phyloP scores from a whole-genome alignment of 2,888 invertebrate species.

The Drosophila mimetica region DNA sequence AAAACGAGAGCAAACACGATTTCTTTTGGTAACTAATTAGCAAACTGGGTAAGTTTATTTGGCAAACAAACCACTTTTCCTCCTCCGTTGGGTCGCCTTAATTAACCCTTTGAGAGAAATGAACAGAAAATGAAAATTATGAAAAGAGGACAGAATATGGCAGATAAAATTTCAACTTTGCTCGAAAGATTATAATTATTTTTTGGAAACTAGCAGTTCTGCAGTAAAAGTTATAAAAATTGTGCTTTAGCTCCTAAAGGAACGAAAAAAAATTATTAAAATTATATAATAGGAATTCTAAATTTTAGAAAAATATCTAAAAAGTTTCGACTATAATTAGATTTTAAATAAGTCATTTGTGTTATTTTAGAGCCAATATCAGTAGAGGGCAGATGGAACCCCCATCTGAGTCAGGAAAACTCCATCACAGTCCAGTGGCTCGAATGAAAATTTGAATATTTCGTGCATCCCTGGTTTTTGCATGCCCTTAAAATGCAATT shows the following conservation, averaged over 20 bases:
- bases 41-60: conserved; percentile 45
- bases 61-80: conserved; percentile 12
- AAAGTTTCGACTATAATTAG: conserved; percentile 8
- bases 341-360: conserved; percentile 10
- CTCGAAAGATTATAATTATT: conserved; percentile 9
- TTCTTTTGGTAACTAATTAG: conserved; percentile 75
- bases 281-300: too few species aligned
- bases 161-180: conserved; percentile 5
- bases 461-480: conserved; percentile 23
- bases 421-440: conserved; percentile 9
- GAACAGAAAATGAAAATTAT: conserved; percentile 52
- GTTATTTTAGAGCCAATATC: not conserved
- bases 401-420: not conserved
- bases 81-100: conserved; percentile 1
- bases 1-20: conserved; percentile 65
- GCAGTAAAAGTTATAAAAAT: too few species aligned
- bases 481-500: conserved; percentile 45
- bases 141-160: conserved; percentile 21
- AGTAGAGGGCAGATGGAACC: not conserved
- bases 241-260: too few species aligned
- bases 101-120: conserved; percentile 47
- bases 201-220: not conserved
- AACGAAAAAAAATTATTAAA: too few species aligned
- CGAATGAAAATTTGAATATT: conserved; percentile 22
- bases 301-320: too few species aligned